These are phyloP conservation scores for Desoria tigrina DNA, from an alignment of 2,888 invertebrate species.

Conservation along the genomic window DNA sequence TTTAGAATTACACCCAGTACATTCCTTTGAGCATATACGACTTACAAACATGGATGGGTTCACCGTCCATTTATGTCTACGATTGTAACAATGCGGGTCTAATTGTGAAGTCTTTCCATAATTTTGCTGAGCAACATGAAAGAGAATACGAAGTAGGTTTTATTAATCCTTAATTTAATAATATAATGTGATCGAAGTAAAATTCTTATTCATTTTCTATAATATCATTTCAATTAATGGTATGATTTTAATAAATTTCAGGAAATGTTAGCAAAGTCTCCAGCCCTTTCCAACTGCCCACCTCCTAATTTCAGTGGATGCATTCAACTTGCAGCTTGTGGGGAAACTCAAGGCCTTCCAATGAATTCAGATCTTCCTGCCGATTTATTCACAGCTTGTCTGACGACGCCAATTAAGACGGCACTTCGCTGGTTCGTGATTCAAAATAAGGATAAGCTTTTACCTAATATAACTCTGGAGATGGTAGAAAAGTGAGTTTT, in stretches of 20 bases:
- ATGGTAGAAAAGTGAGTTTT: constrained; percentile 81
- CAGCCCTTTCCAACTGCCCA: constrained; percentile 45
- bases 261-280: constrained; percentile 47
- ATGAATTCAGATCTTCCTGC: constrained; percentile 98
- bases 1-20: constrained; percentile 95
- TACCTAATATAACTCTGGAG: constrained; percentile 78
- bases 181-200: no score
- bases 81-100: constrained; percentile 98
- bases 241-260: no score
- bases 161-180: background rate
- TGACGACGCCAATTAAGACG: constrained; percentile 97
- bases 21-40: constrained; percentile 98
- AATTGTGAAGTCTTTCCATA: constrained; percentile 85
- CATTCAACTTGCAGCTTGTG: constrained; percentile 95
- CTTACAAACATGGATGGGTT: constrained; percentile 98
- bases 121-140: constrained; percentile 88
- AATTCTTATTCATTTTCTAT: no score
- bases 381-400: constrained; percentile 94
- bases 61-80: constrained; percentile 98
- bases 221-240: no score
- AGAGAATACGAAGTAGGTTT: constrained; percentile 66
- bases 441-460: constrained; percentile 75
- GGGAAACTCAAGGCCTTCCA: constrained; percentile 87
- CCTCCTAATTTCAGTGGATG: constrained; percentile 72
- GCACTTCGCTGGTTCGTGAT: constrained; percentile 92